Evolutionary conservation across 1,140 invertebrate species (phyloP).

Genomic region (Euwallacea fornicatus): DNA sequence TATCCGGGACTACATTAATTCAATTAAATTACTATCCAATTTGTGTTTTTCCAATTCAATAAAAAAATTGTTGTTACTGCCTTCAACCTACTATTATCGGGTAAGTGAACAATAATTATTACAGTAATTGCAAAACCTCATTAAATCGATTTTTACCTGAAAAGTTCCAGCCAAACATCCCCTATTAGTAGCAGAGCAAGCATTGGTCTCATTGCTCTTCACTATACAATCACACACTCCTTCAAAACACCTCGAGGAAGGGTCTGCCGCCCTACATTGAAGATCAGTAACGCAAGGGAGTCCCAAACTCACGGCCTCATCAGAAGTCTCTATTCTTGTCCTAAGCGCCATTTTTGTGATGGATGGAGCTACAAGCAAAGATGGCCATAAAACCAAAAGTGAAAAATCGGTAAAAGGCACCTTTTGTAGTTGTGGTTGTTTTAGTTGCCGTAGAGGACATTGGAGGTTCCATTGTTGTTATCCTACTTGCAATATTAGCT

Average conservation of each 20-base stretch:
- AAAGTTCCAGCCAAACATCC: constrained; percentile 84
- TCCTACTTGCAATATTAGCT: constrained; percentile 53
- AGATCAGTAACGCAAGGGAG: constrained; percentile 70
- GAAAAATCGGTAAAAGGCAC: neutral
- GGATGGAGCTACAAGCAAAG: neutral
- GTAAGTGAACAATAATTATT: too few relatives aligned
- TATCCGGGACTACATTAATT: too few relatives aligned
- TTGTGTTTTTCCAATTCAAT: too few relatives aligned
- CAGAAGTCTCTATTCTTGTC: constrained; percentile 56
- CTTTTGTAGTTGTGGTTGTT: constrained; percentile 18
- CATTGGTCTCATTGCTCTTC: constrained; percentile 56
- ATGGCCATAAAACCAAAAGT: neutral
- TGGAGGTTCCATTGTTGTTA: constrained; percentile 55
- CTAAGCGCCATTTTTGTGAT: constrained; percentile 42
- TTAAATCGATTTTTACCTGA: constrained; percentile 60
- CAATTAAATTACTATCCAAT: too few relatives aligned
- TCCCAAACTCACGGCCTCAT: constrained; percentile 73
- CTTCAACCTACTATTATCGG: too few relatives aligned
- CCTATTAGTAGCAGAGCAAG: constrained; percentile 69
- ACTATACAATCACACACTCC: constrained; percentile 79
- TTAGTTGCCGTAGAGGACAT: constrained; percentile 13
- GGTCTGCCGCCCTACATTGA: constrained; percentile 79
- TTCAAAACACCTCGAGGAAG: constrained; percentile 72
- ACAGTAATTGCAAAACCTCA: too few relatives aligned
- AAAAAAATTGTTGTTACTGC: too few relatives aligned